Evolutionary conservation across 1,140 invertebrate species (phyloP).

Genomic region (Meloidogyne exigua): DNA sequence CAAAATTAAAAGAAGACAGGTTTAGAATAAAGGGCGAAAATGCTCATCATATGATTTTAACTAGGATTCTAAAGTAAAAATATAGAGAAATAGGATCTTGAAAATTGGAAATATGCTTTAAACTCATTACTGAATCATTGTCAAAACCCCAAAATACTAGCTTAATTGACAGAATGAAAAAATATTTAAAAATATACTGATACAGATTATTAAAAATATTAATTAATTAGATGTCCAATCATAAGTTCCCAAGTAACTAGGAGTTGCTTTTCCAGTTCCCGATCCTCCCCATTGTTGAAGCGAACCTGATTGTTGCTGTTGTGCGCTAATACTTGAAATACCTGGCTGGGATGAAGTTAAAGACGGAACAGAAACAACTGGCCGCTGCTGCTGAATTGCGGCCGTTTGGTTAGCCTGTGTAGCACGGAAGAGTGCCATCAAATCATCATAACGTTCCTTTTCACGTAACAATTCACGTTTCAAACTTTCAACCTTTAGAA

Average conservation of each 20-base stretch:
- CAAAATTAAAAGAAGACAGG: neutral
- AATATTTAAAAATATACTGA: neutral
- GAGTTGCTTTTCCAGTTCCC: neutral
- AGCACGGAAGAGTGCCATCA: slow-evolving; percentile 27
- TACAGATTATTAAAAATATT: neutral
- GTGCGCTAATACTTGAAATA: slow-evolving; percentile 4
- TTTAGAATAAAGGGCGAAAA: neutral
- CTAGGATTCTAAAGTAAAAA: neutral
- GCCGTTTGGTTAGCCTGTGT: slow-evolving; percentile 11
- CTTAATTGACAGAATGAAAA: neutral
- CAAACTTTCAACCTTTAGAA: slow-evolving; percentile 49
- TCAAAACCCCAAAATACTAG: neutral
- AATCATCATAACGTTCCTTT: slow-evolving; percentile 50
- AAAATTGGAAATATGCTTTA: too few species aligned
- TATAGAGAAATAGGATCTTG: neutral
- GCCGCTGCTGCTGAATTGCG: neutral
- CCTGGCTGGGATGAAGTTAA: neutral
- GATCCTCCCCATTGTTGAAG: slow-evolving; percentile 13
- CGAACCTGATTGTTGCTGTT: slow-evolving; percentile 13
- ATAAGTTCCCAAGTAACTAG: slow-evolving; percentile 8
- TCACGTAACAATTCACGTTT: slow-evolving; percentile 53
- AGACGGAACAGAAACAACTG: slow-evolving; percentile 4
- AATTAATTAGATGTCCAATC: slow-evolving; percentile 20
- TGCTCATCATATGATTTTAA: neutral
- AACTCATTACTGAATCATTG: neutral